Percentiles rank a stretch among this genome's conserved stretches.
These are phyloP conservation scores for Napeogenes inachia DNA, from an alignment of 2,888 invertebrate species.

Conservation along the genomic window DNA sequence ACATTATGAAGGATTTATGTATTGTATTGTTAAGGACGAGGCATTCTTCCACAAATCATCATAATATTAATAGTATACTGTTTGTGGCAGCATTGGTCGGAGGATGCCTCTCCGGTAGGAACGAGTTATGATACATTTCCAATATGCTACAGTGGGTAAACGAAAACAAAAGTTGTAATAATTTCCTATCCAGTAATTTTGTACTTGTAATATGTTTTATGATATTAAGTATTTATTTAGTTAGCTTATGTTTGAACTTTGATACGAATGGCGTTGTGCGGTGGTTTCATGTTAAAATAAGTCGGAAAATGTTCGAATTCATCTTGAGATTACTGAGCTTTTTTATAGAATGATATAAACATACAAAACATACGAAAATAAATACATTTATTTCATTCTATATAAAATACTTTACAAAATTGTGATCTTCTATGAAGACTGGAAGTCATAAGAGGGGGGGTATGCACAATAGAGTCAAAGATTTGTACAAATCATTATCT, in stretches of 20 bases:
- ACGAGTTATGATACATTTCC: conserved; percentile 36
- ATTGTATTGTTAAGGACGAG: conserved; percentile 25
- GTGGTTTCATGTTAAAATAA: conserved; percentile 14
- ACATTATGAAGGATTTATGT: conserved; percentile 26
- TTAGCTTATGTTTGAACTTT: conserved; percentile 44
- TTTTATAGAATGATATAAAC: conserved; percentile 29
- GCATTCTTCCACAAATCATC: conserved; percentile 22
- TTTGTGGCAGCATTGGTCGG: conserved; percentile 24
- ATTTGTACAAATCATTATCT: conserved; percentile 65
- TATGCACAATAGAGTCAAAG: conserved; percentile 73
- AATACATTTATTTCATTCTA: conserved; percentile 38
- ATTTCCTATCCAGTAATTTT: conserved; percentile 40
- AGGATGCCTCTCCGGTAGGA: conserved; percentile 30
- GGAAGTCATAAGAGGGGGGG: conserved; percentile 51
- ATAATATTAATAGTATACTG: conserved; percentile 12
- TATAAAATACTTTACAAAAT: conserved; percentile 53
- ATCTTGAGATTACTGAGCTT: conserved; percentile 31
- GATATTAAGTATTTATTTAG: conserved; percentile 74
- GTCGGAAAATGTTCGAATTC: conserved; percentile 23
- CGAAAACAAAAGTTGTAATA: conserved; percentile 29
- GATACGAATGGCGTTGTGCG: conserved; percentile 15
- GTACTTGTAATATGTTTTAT: conserved; percentile 61
- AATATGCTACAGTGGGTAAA: conserved; percentile 33
- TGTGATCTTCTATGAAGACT: conserved; percentile 69
- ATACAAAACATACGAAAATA: background rate